A percentile compares a stretch with the other conserved stretches of the same genome.
These are phyloP conservation scores for Passer montanus DNA, from an alignment of 2,113 vertebrate genomes.

Conservation along the genomic window DNA sequence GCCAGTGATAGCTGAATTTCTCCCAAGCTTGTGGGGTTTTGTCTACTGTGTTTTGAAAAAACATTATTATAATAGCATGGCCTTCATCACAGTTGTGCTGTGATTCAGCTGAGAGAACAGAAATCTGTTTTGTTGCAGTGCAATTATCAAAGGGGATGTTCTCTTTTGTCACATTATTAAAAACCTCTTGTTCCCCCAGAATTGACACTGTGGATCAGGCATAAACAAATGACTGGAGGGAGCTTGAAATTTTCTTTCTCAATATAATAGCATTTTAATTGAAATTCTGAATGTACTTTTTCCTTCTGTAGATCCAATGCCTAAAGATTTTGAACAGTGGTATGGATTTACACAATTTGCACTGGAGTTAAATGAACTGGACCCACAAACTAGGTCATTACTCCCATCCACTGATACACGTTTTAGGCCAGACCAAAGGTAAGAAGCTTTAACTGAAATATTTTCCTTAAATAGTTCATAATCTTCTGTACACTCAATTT, in stretches of 20 bases:
- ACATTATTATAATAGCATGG: background rate
- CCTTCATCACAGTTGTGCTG: background rate
- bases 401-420: slow-evolving; percentile 92
- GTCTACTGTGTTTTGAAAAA: background rate
- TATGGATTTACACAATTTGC: slow-evolving; percentile 98
- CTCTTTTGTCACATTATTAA: slow-evolving; percentile 2
- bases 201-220: background rate
- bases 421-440: slow-evolving; percentile 96
- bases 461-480: background rate
- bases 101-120: background rate
- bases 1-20: background rate
- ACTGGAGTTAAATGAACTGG: slow-evolving; percentile 92
- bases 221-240: background rate
- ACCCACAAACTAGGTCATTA: slow-evolving; percentile 75
- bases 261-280: background rate
- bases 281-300: background rate
- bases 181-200: background rate
- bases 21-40: background rate
- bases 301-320: slow-evolving; percentile 85
- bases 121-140: background rate
- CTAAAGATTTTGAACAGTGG: slow-evolving; percentile 87
- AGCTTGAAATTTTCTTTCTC: background rate
- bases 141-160: background rate
- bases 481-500: background rate
- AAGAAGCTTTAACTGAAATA: background rate